A percentile compares a stretch with the other conserved stretches of the same genome.
phyloP scores from a whole-genome alignment of 35 echinoderm and acorn worm species.

The Holothuria glaberrima region DNA sequence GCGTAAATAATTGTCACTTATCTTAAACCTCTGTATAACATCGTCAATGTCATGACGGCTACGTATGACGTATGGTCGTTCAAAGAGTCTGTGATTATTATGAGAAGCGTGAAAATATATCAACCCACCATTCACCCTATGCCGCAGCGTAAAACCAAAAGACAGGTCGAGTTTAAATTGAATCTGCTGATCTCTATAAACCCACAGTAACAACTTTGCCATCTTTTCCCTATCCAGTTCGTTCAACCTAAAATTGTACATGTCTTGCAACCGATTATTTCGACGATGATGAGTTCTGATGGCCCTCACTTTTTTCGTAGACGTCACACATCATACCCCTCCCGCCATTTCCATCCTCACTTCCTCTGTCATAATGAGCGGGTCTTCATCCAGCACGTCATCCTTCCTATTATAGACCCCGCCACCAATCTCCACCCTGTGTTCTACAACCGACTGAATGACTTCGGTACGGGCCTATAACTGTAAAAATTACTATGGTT shows the following conservation, averaged over 20 bases:
- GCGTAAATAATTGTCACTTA: not conserved
- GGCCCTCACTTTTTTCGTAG: constrained; percentile 22
- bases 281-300: constrained; percentile 11
- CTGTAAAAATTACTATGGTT: not conserved
- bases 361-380: not conserved
- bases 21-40: not conserved
- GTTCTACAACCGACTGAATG: not conserved
- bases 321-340: constrained; percentile 13
- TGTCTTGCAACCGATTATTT: constrained; percentile 22
- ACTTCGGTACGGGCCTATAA: not conserved
- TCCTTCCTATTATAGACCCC: not conserved
- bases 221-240: not conserved
- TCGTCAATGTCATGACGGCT: constrained; percentile 16
- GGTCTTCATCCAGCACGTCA: not conserved
- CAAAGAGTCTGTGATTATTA: constrained; percentile 38
- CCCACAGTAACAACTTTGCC: not conserved
- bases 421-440: not conserved
- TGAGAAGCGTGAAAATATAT: constrained; percentile 38
- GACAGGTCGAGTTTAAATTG: constrained; percentile 40
- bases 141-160: constrained; percentile 34
- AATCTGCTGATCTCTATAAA: constrained; percentile 20
- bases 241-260: constrained; percentile 37
- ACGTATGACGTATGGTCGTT: constrained; percentile 12
- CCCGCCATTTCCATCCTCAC: not conserved
- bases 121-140: constrained; percentile 9